Percentiles rank a stretch among this genome's conserved stretches.
phyloP scores from a whole-genome alignment of 2,113 vertebrate species.

The Microcebus lehilahytsara region DNA sequence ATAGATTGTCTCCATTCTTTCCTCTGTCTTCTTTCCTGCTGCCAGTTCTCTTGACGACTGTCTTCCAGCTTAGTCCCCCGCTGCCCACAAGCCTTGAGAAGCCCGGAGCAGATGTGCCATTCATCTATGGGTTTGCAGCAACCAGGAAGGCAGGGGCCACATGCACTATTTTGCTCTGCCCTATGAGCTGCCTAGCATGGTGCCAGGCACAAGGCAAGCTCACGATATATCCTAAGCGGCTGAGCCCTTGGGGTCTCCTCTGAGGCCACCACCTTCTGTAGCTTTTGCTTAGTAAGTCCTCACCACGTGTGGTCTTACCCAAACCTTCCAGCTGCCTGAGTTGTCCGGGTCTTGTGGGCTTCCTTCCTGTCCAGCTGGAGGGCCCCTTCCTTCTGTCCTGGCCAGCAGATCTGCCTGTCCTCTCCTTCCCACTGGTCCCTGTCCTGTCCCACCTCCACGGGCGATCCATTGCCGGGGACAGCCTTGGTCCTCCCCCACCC shows the following conservation, averaged over 20 bases:
- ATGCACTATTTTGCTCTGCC: background rate
- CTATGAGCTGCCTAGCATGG: background rate
- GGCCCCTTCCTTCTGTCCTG: background rate
- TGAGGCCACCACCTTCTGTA: background rate
- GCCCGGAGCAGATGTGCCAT: rapidly evolving
- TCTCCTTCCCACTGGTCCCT: background rate
- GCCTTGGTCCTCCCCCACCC: background rate
- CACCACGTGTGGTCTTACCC: too few relatives aligned
- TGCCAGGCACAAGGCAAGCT: background rate
- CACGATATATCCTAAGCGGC: background rate
- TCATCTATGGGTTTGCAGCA: background rate
- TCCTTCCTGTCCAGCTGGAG: background rate
- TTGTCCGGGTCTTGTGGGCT: background rate
- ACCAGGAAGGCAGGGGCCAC: background rate
- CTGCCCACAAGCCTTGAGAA: background rate
- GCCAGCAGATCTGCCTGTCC: background rate
- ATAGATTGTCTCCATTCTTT: background rate
- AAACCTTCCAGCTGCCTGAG: background rate
- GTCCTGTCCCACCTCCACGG: rapidly evolving
- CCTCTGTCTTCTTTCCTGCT: background rate
- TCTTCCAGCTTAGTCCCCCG: background rate
- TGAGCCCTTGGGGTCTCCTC: background rate
- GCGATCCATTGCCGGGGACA: background rate
- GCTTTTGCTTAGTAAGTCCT: background rate
- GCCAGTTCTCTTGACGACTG: background rate